Evolutionary conservation across 23 tunicate species (phyloP).

Genomic region (Diplosoma virens): DNA sequence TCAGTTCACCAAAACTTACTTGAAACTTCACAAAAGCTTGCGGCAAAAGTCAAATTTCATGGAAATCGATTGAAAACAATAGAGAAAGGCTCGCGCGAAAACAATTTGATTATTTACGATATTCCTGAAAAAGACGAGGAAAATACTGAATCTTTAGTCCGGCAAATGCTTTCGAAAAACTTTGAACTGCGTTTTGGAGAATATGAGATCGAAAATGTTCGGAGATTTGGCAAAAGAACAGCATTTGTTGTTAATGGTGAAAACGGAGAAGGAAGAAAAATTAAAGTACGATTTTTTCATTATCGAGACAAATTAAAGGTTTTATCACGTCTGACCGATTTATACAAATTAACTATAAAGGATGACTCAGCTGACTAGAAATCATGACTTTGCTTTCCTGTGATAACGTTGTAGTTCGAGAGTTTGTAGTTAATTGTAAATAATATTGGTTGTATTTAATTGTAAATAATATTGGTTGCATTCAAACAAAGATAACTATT

Average conservation of each 20-base stretch:
- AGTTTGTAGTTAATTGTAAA: too few relatives aligned
- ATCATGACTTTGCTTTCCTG: too few relatives aligned
- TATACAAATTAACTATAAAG: too few relatives aligned
- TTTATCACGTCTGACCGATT: too few relatives aligned
- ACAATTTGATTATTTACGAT: slow-evolving; percentile 23
- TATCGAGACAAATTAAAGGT: not conserved
- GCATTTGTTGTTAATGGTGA: not conserved
- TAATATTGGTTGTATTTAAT: too few relatives aligned
- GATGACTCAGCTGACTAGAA: too few relatives aligned
- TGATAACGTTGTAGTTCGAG: too few relatives aligned
- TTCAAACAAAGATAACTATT: too few relatives aligned
- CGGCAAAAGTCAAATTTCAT: too few relatives aligned
- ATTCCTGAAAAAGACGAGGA: slow-evolving; percentile 44
- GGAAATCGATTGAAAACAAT: not conserved
- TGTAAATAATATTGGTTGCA: too few relatives aligned
- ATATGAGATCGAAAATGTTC: slow-evolving; percentile 20
- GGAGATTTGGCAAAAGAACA: slow-evolving; percentile 8
- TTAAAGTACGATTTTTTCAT: not conserved
- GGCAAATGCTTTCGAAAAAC: slow-evolving; percentile 19
- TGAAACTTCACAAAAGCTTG: too few relatives aligned
- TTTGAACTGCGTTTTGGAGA: slow-evolving; percentile 14
- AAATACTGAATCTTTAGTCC: slow-evolving; percentile 27
- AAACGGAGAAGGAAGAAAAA: not conserved
- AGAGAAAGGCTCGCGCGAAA: slow-evolving; percentile 13
- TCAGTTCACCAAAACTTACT: too few relatives aligned